These are phyloP conservation scores for Prionace glauca DNA, from an alignment of 2,797 vertebrate species.

Conservation along the genomic window DNA sequence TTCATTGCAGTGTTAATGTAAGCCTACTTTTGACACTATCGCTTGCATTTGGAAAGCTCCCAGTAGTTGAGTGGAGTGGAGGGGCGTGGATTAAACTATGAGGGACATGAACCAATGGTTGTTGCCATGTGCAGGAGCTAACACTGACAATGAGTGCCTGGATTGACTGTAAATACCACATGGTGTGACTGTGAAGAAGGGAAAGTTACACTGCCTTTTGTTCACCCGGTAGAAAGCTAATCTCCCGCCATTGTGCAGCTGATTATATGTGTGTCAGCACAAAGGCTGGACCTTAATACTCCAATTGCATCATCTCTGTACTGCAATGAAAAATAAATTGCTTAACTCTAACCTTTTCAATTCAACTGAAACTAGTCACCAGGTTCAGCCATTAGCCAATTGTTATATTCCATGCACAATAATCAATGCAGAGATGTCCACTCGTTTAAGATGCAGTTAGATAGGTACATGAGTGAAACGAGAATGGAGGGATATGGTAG, in stretches of 20 bases:
- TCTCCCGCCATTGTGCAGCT: conserved; percentile 4
- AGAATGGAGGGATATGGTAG: too few species aligned
- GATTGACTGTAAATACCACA: background rate
- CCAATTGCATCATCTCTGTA: background rate
- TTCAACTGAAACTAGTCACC: background rate
- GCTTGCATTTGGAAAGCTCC: background rate
- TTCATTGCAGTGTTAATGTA: too few species aligned
- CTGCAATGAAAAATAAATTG: background rate
- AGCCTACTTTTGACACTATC: too few species aligned
- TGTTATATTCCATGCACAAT: background rate
- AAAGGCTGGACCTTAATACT: background rate
- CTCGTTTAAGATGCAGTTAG: too few species aligned
- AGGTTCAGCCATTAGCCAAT: background rate
- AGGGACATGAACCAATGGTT: background rate
- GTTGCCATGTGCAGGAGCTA: background rate
- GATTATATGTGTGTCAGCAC: conserved; percentile 10
- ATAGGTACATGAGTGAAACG: too few species aligned
- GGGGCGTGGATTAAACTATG: background rate
- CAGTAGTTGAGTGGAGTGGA: background rate
- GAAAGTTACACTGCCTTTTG: background rate
- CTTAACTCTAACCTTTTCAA: background rate
- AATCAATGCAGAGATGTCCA: background rate
- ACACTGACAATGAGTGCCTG: background rate
- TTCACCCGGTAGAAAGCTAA: background rate
- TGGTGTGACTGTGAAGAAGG: background rate